These are phyloP conservation scores for Agrotis puta DNA, from an alignment of 2,888 invertebrate species.

Conservation along the genomic window DNA sequence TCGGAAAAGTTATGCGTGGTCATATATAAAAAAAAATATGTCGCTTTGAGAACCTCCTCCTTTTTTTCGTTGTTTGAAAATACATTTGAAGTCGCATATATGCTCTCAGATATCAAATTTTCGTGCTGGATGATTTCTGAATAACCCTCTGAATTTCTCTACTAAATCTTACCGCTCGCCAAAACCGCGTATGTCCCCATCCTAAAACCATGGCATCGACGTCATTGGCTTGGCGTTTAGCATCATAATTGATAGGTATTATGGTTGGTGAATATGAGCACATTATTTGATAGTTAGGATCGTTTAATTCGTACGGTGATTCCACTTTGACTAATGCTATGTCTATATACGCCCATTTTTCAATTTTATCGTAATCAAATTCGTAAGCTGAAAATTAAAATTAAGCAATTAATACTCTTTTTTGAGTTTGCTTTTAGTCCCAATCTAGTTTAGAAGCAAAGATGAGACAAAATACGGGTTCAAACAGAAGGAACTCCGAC, in stretches of 20 bases:
- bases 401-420: too few relatives aligned
- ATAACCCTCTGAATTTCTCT: not conserved
- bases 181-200: slow-evolving; percentile 69
- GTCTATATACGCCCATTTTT: slow-evolving; percentile 75
- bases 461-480: too few relatives aligned
- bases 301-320: slow-evolving; percentile 65
- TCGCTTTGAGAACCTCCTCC: too few relatives aligned
- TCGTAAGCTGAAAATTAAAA: slow-evolving; percentile 69
- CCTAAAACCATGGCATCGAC: slow-evolving; percentile 67
- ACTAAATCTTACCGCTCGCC: slow-evolving; percentile 48
- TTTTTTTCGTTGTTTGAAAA: too few relatives aligned
- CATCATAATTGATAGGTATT: slow-evolving; percentile 70
- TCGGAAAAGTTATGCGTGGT: too few relatives aligned
- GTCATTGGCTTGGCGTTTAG: slow-evolving; percentile 60
- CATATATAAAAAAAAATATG: too few relatives aligned
- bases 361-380: slow-evolving; percentile 66
- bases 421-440: too few relatives aligned
- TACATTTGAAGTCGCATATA: too few relatives aligned
- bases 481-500: too few relatives aligned
- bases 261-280: slow-evolving; percentile 69
- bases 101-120: too few relatives aligned
- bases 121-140: too few relatives aligned
- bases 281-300: slow-evolving; percentile 23
- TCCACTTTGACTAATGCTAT: slow-evolving; percentile 77
- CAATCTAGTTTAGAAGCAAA: too few relatives aligned